Evolutionary conservation across 2,797 vertebrate genomes (phyloP), one percentile per base, ranked within the genome.

Genomic region (Scomberomorus guttatus): DNA sequence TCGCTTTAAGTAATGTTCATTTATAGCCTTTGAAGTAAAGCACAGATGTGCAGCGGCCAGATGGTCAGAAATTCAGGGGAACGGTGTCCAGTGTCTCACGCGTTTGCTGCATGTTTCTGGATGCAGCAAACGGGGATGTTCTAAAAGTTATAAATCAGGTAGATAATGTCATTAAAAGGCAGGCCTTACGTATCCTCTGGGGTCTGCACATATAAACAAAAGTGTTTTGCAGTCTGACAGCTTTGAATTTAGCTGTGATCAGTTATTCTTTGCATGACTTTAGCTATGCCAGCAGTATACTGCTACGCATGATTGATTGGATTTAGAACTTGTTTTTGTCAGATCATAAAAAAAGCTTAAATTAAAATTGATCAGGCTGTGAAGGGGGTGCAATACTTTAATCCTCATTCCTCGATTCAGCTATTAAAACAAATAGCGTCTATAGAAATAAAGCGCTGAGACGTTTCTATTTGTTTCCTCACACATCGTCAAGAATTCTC

Each of bases 281-380:
- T 42, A 63, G 77, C 77, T 79, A 64, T 71, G 72, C 61, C 69
- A 32, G 76, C 81, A 77, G 84, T 65, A 7, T 13, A 22, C 72
- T 55, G 81, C 83, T 58, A 37, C 22, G 75, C 87, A 90, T 90
- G 91, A 91, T 82, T 78, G 86, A 90, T 85, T 65, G 75, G 85
- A 81, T 83, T 85, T 72, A 75, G 20, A 81, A 72, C 74, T 79
- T 51, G 55, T 80, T 90, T 86, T 82, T 69, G 82, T 79, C 62
- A 68, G 73, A 85, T 85, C 59, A 81, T 86, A 79, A 84, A 82
- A 74, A 34, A 51, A 80, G 22, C 61, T 55, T 54, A 61, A 85
- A 82, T 89, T 81, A 63, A 84, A 89, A 89, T 82, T 81, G 80
- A 91, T 91, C 64, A 71, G 54, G 29, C 66, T 44, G 51, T 75